Evolutionary conservation across 2,888 invertebrate species (phyloP).

Genomic region (Epirrhoe tristata): DNA sequence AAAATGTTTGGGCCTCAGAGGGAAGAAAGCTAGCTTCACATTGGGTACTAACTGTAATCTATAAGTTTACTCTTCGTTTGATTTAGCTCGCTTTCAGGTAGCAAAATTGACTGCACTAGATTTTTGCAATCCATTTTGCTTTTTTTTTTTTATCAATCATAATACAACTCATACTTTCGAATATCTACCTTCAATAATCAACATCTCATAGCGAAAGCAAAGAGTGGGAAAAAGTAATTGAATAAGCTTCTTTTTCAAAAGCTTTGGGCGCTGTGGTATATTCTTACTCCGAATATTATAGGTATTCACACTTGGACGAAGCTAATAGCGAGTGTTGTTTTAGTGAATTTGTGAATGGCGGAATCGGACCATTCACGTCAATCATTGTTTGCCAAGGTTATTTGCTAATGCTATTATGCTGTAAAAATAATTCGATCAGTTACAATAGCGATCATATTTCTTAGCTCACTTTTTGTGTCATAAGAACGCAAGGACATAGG

Average conservation of each 20-base stretch:
- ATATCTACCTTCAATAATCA: no score
- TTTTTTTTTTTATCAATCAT: no score
- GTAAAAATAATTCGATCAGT: constrained; percentile 51
- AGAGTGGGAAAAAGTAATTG: no score
- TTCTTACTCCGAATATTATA: not conserved
- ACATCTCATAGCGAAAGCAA: no score
- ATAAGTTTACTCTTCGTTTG: not conserved
- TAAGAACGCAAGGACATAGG: constrained; percentile 42
- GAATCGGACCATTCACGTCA: constrained; percentile 59
- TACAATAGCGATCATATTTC: constrained; percentile 49
- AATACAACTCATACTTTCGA: no score
- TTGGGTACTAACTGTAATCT: constrained; percentile 7
- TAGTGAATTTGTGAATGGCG: constrained; percentile 71
- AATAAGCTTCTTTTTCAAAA: no score
- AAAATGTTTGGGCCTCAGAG: constrained; percentile 33
- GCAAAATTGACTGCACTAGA: no score
- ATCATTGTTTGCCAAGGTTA: constrained; percentile 38
- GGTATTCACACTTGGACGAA: constrained; percentile 23
- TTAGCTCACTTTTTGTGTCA: constrained; percentile 48
- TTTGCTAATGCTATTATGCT: constrained; percentile 51
- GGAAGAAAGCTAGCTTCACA: not conserved
- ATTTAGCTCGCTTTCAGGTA: not conserved
- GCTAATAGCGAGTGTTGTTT: constrained; percentile 57
- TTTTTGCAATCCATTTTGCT: no score
- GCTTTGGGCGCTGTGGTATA: not conserved